Conservation (phyloP, 2,888 invertebrate genomes). For the Nephrotoma guestfalica region DNA sequence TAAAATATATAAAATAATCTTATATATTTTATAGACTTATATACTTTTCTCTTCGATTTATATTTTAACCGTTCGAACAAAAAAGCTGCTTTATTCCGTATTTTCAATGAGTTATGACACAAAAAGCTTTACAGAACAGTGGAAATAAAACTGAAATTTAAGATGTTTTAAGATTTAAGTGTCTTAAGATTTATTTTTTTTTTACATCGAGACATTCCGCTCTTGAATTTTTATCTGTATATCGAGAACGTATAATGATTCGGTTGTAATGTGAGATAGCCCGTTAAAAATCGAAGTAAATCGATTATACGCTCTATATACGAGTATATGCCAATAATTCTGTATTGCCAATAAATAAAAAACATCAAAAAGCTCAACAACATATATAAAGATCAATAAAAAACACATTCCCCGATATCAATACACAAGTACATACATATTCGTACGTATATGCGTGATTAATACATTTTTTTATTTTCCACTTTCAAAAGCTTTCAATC, state of each 20-base stretch:
- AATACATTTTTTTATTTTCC: background rate
- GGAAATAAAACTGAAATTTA: background rate
- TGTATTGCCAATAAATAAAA: background rate
- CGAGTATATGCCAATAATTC: too few relatives aligned
- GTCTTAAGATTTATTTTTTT: background rate
- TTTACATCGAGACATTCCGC: background rate
- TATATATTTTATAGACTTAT: background rate
- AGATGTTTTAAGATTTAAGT: background rate
- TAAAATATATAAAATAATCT: background rate
- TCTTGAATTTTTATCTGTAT: background rate
- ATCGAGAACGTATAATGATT: background rate
- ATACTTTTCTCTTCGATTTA: background rate
- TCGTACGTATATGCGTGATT: background rate
- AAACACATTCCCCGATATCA: background rate
- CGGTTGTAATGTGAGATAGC: background rate
- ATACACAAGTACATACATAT: background rate
- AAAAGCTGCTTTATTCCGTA: background rate
- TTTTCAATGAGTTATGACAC: background rate
- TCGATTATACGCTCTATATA: background rate
- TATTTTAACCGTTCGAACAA: background rate
- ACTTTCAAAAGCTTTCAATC: background rate
- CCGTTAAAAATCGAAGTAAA: background rate
- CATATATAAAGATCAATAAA: background rate
- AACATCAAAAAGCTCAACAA: background rate
- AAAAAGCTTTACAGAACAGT: background rate